A percentile compares a stretch with the other conserved stretches of the same genome.
Conservation (phyloP, 1,140 invertebrate genomes). For the Drosophila eugracilis region DNA sequence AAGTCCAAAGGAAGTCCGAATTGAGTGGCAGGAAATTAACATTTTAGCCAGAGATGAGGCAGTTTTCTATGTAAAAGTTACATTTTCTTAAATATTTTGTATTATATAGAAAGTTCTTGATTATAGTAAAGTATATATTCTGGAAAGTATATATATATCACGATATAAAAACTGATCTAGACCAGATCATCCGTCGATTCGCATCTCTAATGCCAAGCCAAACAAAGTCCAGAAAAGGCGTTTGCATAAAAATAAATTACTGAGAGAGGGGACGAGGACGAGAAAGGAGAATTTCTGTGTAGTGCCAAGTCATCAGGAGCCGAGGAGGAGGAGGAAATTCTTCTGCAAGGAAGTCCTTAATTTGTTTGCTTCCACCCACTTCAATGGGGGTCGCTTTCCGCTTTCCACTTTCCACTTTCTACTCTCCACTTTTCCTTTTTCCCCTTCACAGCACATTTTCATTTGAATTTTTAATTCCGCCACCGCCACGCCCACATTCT, state of each 20-base stretch:
- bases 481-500: conserved; percentile 49
- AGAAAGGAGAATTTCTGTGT: conserved; percentile 6
- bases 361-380: conserved; percentile 49
- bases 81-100: too few species aligned
- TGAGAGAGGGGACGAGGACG: conserved; percentile 1
- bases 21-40: conserved; percentile 78
- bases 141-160: too few species aligned
- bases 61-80: too few species aligned
- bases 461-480: conserved; percentile 80
- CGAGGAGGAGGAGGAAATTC: conserved; percentile 20
- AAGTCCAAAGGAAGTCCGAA: conserved; percentile 57
- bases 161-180: too few species aligned
- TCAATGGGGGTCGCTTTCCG: neutral
- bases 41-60: conserved; percentile 43
- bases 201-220: conserved; percentile 17
- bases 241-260: conserved; percentile 71
- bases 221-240: conserved; percentile 36
- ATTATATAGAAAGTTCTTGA: too few species aligned
- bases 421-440: neutral
- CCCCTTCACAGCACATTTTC: conserved; percentile 59
- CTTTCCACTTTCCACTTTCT: too few species aligned
- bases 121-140: too few species aligned
- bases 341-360: conserved; percentile 69
- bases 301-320: conserved; percentile 37
- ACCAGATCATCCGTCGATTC: neutral